Evolutionary conservation across 1,140 invertebrate species (phyloP), one percentile per base, ranked within the genome.

Genomic region (Lithobius niger): DNA sequence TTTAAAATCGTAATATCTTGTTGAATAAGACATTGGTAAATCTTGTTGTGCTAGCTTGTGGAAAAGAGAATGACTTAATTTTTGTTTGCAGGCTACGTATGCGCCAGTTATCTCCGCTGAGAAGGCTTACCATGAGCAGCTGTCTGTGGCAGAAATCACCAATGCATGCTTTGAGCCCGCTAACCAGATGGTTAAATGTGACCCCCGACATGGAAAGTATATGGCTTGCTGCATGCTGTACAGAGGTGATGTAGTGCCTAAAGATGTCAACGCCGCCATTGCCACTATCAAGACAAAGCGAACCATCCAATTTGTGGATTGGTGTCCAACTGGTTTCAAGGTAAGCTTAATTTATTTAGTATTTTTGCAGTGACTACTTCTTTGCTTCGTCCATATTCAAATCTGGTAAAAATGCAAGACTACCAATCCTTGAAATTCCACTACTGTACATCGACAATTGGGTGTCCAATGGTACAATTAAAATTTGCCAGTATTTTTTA

Each of bases 141-240:
- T 77, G 13, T 71, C 73, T 1, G 74, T 77, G 1, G 65, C 65
- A 1, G 71, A 78, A 56, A 68, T 74, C 58, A 79, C 71, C 0
- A 69, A 75, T 26, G 77, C 79, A 52, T 74, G 79, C 60, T 82
- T 82, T 65, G 78, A 78, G 65, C 74, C 77, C 2, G 72, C 73
- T 55, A 82, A 81, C 63, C 79, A 82, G 67, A 81, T 82, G 78
- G 79, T 82, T 36, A 80, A 81, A 70, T 90, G 87, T 69, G 86
- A 90, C 68, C 87, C 88, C 13, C 77, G 86, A 61, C 82, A 86
- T 69, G 88, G 87, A 57, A 90, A 91, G 66, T 91, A 88, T 77
- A 89, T 91, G 87, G 85, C 86, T 22, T 87, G 86, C 74, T 81
- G 83, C 76, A 82, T 86, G 78, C 68, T 86, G 67, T 86, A 85